Evolutionary conservation across 2,888 invertebrate genomes (phyloP).

Genomic region (Iphiclides podalirius): DNA sequence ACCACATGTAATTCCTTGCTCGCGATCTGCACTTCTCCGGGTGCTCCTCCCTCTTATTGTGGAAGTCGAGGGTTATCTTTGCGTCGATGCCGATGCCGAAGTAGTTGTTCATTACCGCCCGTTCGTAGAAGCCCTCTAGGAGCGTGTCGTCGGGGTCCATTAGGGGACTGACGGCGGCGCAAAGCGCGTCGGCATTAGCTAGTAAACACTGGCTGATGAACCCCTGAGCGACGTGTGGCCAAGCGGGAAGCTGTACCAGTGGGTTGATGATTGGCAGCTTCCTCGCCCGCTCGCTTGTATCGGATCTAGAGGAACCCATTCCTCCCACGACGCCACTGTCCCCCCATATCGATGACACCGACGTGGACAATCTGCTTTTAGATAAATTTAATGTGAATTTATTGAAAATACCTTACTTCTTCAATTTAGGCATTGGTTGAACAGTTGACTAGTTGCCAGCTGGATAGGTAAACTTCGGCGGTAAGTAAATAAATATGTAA

Average conservation of each 20-base stretch:
- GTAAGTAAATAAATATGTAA: no score
- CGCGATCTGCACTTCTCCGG: conserved; percentile 97
- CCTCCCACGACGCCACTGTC: conserved; percentile 52
- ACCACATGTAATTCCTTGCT: conserved; percentile 98
- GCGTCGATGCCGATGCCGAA: conserved; percentile 99
- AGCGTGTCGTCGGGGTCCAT: conserved; percentile 95
- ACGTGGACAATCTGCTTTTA: conserved; percentile 67
- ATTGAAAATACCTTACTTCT: no score
- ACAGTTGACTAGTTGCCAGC: no score
- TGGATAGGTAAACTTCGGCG: no score
- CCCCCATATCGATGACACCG: conserved; percentile 77
- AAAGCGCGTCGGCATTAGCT: conserved; percentile 97
- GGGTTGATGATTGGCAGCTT: conserved; percentile 94
- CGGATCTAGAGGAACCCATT: conserved; percentile 54
- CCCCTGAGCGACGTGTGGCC: conserved; percentile 91
- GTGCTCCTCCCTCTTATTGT: conserved; percentile 97
- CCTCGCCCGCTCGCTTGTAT: conserved; percentile 81
- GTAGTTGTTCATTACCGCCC: conserved; percentile 99
- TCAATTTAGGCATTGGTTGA: no score
- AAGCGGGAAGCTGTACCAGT: conserved; percentile 90
- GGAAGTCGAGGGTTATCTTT: conserved; percentile 97
- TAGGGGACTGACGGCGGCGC: conserved; percentile 96
- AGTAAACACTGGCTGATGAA: conserved; percentile 96
- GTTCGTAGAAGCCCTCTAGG: conserved; percentile 93
- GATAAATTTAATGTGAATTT: no score